Evolutionary conservation across 2,113 vertebrate genomes (phyloP).

Genomic region (Peromyscus maniculatus): DNA sequence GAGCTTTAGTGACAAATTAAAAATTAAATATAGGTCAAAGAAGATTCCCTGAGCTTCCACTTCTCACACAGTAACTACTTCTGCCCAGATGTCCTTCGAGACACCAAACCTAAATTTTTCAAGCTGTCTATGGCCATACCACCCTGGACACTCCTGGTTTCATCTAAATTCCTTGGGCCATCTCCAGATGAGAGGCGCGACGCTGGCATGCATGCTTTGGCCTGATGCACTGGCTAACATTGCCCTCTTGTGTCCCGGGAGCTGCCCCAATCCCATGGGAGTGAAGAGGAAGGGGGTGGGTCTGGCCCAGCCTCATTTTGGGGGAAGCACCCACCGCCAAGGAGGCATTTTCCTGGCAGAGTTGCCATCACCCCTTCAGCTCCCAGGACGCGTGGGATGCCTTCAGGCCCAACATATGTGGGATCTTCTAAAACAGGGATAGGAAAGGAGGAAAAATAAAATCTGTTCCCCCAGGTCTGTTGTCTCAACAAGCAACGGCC

Average conservation of each 20-base stretch:
- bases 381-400: constrained; percentile 78
- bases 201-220: not conserved
- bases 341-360: constrained; percentile 70
- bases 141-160: not conserved
- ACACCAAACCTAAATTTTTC: not conserved
- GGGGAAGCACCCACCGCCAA: constrained; percentile 32
- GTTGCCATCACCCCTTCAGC: constrained; percentile 66
- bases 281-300: no score
- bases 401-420: constrained; percentile 83
- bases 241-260: not conserved
- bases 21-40: constrained; percentile 40
- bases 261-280: not conserved
- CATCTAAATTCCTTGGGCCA: not conserved
- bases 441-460: constrained; percentile 80
- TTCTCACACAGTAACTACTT: not conserved
- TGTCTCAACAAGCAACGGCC: constrained; percentile 79
- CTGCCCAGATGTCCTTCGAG: constrained; percentile 34
- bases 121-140: not conserved
- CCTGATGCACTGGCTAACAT: not conserved
- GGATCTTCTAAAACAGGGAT: constrained; percentile 83
- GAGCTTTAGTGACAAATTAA: constrained; percentile 50
- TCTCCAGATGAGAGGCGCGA: constrained; percentile 16
- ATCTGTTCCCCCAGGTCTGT: constrained; percentile 83
- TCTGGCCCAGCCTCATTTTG: not conserved
- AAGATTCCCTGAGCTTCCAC: not conserved